Evolutionary conservation across 2,888 invertebrate genomes (phyloP).

Genomic region (Acrocyrtus sp.): DNA sequence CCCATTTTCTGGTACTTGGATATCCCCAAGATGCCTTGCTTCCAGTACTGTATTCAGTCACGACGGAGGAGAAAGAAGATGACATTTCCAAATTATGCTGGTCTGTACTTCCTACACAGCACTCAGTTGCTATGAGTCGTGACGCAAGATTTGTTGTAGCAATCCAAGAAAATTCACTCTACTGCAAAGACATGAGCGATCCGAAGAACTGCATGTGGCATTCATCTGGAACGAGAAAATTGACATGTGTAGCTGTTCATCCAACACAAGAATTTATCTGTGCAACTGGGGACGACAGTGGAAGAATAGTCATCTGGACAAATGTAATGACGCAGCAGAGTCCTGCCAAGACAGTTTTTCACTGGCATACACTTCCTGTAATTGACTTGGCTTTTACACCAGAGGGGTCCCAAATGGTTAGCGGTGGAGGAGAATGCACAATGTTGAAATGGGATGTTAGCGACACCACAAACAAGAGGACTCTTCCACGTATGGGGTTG

Average conservation of each 20-base stretch:
- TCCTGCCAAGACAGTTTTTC: constrained; percentile 70
- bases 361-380: constrained; percentile 83
- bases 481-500: constrained; percentile 77
- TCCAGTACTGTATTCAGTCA: constrained; percentile 35
- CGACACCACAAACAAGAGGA: constrained; percentile 69
- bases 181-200: constrained; percentile 42
- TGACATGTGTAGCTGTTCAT: constrained; percentile 77
- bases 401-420: constrained; percentile 74
- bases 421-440: constrained; percentile 82
- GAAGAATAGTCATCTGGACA: constrained; percentile 75
- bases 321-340: constrained; percentile 61
- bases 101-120: constrained; percentile 38
- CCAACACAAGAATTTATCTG: constrained; percentile 72
- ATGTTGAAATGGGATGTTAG: constrained; percentile 79
- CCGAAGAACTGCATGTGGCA: constrained; percentile 41
- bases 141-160: constrained; percentile 55
- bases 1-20: constrained; percentile 28
- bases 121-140: constrained; percentile 43
- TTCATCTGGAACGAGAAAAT: constrained; percentile 63
- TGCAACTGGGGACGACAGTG: constrained; percentile 76
- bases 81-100: constrained; percentile 35
- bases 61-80: background rate
- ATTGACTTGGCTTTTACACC: constrained; percentile 75
- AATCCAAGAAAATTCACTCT: constrained; percentile 51
- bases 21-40: constrained; percentile 29